Evolutionary conservation across 2,113 vertebrate species (phyloP), one percentile per base, ranked within the genome.

Genomic region (Leucoraja erinaceus): DNA sequence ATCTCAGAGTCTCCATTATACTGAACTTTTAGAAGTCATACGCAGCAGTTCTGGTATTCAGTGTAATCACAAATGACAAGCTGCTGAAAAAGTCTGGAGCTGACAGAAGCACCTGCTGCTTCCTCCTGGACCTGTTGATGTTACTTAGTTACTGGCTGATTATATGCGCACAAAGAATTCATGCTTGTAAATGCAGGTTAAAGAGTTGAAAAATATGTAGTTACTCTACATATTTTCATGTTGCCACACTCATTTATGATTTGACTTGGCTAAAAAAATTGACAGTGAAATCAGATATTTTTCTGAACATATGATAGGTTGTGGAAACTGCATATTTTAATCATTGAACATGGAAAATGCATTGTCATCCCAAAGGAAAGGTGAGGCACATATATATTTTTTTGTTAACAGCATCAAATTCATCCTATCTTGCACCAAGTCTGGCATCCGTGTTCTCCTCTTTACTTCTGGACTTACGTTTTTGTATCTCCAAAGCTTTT

Each of bases 11-110:
- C 38, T 33, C 28, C 38, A 74, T 72, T 91, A 72, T 91, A 47
- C 10, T 74, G 68, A 72, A 91, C 90, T 72, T 47, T 68, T 72
- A 91, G 90, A 91, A 91, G 90, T 91, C 90, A 91, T 91, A 20
- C 11, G 72, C 90, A 91, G 90, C 90, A 91, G 90, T 91, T 91
- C 33, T 72, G 20, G 66, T 91, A 68, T 38, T 72, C 66, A 14
- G 20, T 11, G 63, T 91, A 72, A 72, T 91, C 70, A 72, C 38
- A 54, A 25, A 91, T 91, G 90, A 74, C 90, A 91, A 91, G 33
- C 90, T 91, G 90, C 31, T 91, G 38, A 54, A 74, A 74, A 91
- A 22, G 66, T 47, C 90, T 91, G 38, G 90, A 28, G 31, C 90
- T 91, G 90, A 72, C 90, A 74, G 10, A 33, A 31, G 90, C 90